A percentile compares a stretch with the other conserved stretches of the same genome.
Conservation (phyloP, 1,140 invertebrate genomes). For the Grapholita molesta region DNA sequence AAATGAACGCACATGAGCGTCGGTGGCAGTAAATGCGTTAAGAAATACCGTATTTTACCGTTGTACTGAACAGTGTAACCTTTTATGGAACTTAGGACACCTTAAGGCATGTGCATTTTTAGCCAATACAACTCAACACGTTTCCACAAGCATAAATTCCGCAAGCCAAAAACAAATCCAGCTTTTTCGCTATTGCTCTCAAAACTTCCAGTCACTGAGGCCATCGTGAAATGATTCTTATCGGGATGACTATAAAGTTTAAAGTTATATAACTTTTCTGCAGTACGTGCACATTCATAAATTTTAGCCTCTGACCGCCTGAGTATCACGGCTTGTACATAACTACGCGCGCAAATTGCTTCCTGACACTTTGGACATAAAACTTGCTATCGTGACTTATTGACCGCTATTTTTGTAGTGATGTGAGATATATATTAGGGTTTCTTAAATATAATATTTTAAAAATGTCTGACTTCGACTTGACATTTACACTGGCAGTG, state of each 20-base stretch:
- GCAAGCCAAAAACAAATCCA: not conserved
- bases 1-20: too few relatives aligned
- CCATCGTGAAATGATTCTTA: not conserved
- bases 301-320: slow-evolving; percentile 3
- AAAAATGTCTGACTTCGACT: not conserved
- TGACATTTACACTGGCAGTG: too few relatives aligned
- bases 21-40: too few relatives aligned
- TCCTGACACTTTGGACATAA: slow-evolving; percentile 7
- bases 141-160: not conserved
- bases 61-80: too few relatives aligned
- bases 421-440: not conserved
- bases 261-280: not conserved
- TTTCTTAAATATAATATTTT: not conserved
- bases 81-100: too few relatives aligned
- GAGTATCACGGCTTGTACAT: slow-evolving; percentile 10
- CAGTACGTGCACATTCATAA: slow-evolving; percentile 7
- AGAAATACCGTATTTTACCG: too few relatives aligned
- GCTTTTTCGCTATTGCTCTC: not conserved
- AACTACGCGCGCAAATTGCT: slow-evolving; percentile 10
- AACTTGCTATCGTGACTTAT: not conserved
- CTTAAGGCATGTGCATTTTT: not conserved
- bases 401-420: not conserved
- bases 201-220: not conserved
- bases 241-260: not conserved
- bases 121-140: not conserved